Conservation (phyloP, 2,113 vertebrate species). For the Ploceus nigricollis region DNA sequence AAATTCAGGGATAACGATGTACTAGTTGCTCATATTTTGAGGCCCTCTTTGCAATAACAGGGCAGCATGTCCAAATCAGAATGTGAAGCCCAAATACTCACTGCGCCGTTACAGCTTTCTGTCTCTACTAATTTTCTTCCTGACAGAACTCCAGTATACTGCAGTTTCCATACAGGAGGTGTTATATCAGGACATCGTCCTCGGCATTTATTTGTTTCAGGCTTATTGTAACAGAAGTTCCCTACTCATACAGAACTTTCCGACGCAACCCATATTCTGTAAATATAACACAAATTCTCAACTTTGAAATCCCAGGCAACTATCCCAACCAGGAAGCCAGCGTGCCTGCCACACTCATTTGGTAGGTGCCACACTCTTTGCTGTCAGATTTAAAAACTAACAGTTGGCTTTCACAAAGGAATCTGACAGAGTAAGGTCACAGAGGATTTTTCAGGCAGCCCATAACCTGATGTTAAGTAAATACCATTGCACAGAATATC, state of each 20-base stretch:
- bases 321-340: neutral
- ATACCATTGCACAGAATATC: neutral
- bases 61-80: neutral
- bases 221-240: neutral
- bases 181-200: neutral
- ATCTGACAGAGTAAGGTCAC: neutral
- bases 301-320: neutral
- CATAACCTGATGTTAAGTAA: neutral
- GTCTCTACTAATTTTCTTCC: neutral
- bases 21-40: neutral
- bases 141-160: neutral
- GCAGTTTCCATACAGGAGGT: neutral
- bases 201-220: neutral
- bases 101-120: neutral
- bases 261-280: neutral
- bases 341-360: neutral
- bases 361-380: neutral
- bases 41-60: neutral
- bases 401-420: neutral
- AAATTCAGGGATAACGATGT: neutral
- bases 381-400: neutral
- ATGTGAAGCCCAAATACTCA: neutral
- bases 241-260: neutral
- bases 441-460: neutral
- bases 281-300: neutral